Percentiles rank a stretch among this genome's conserved stretches.
Evolutionary conservation across 2,888 invertebrate genomes (phyloP).

Genomic region (Drosophila villosipedis): DNA sequence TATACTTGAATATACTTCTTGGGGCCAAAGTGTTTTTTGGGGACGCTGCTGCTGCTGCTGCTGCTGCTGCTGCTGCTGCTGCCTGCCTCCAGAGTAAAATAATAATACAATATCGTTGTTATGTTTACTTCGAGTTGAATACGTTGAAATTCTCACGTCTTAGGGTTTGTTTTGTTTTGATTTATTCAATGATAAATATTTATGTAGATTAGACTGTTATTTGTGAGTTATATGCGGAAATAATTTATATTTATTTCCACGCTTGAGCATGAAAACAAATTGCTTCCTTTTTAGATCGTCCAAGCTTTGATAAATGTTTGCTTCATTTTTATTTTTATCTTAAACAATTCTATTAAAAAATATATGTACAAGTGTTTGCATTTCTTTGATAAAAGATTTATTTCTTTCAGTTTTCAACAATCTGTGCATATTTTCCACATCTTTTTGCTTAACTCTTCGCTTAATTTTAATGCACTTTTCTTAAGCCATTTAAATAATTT

Average conservation of each 20-base stretch:
- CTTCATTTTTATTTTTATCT: not conserved
- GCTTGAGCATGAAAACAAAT: not conserved
- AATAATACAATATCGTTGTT: not conserved
- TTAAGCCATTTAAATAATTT: not conserved
- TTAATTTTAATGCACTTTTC: not conserved
- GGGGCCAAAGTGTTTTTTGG: no score
- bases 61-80: not conserved
- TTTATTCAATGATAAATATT: conserved; percentile 9
- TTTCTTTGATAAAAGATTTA: not conserved
- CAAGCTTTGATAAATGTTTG: not conserved
- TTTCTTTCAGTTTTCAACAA: not conserved
- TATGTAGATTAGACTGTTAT: not conserved
- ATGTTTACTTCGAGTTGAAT: not conserved
- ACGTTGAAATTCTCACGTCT: not conserved
- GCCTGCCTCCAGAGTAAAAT: not conserved
- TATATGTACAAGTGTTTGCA: not conserved
- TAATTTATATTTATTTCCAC: conserved; percentile 5
- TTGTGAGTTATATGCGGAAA: not conserved
- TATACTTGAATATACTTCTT: not conserved
- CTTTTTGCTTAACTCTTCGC: no score
- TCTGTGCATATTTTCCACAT: not conserved
- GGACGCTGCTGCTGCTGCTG: not conserved
- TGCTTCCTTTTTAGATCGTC: conserved; percentile 4
- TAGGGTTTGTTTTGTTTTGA: not conserved
- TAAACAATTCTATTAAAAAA: not conserved